Base-by-base conservation (phyloP, 1,140 invertebrate species). In the Idris sp. region DNA sequence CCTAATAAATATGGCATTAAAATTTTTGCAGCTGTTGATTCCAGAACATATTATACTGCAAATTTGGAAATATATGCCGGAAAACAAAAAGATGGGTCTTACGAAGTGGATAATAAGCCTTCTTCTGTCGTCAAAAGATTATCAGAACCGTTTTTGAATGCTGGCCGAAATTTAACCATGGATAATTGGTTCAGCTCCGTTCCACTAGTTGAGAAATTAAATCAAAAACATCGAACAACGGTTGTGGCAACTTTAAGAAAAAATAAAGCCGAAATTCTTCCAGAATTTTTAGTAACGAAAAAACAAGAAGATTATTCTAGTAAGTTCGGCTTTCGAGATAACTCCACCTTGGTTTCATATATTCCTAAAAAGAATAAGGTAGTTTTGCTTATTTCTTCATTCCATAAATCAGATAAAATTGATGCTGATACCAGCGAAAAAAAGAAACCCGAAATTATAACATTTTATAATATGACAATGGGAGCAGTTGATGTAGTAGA, bases 401-500 rank as follows among this genome's bases (percentile, higher is more conserved):
- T 48, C 18, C 44, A 48, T 33, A 9, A 48, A 15, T 18, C 44
- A 19, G 28, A 4, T 19, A 14, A 6, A 10, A 48, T 48, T 10
- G 30, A 48, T 48, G 6, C 44, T 19, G 44, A 48, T 31, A 18
- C 44, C 19, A 15, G 28, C 16, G 44, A 31, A 8, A 6, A 48
- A 48, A 31, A 48, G 40, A 48, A 48, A n/a, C 44, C 44, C 14
- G 41, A 44, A 15, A 44, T 44, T 6, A 44, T 44, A 6, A 44
- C 25, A 9, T 44, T 44, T 30, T 44, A 44, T 11, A 44, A 44
- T 13, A 44, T 44, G 25, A 48, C 46, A 6, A 35, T 49, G n/a
- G 30, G 46, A 49, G 46, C 16, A 25, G 33, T 53, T 1, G 48
- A 53, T 26, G 31, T 38, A 8, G 48, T 53, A 6, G 48, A 53